phyloP scores from a whole-genome alignment of 1,140 invertebrate genomes.

The Chymomyza costata region DNA sequence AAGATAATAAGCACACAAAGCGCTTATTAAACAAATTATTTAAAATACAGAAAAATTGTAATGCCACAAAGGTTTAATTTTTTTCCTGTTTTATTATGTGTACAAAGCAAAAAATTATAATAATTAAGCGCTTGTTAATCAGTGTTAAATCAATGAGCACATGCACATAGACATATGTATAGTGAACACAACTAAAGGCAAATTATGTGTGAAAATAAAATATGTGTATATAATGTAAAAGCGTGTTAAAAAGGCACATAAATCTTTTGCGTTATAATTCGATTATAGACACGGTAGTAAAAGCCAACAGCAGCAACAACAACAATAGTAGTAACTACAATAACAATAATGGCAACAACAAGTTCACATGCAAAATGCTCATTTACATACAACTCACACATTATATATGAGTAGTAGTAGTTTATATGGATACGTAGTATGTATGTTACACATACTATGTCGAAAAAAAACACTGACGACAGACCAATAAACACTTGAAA shows the following conservation, averaged over 20 bases:
- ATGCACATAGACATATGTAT: no score
- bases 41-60: no score
- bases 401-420: no score
- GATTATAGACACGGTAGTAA: slow-evolving; percentile 38
- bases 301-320: not conserved
- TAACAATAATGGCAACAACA: slow-evolving; percentile 16
- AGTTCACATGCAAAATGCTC: slow-evolving; percentile 61
- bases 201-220: slow-evolving; percentile 51
- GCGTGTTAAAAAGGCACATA: slow-evolving; percentile 55
- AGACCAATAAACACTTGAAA: slow-evolving; percentile 63
- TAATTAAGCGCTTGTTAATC: slow-evolving; percentile 64
- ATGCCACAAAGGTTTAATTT: no score
- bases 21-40: slow-evolving; percentile 64
- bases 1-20: slow-evolving; percentile 69
- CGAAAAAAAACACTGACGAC: slow-evolving; percentile 58
- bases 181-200: slow-evolving; percentile 1
- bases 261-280: slow-evolving; percentile 63
- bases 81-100: slow-evolving; percentile 23
- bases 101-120: slow-evolving; percentile 37
- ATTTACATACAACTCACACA: slow-evolving; percentile 49
- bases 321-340: slow-evolving; percentile 1
- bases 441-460: slow-evolving; percentile 32
- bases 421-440: no score
- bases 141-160: slow-evolving; percentile 59
- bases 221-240: slow-evolving; percentile 54